Base-by-base conservation (phyloP, 2,113 vertebrate species). In the Fregetta grallaria region DNA sequence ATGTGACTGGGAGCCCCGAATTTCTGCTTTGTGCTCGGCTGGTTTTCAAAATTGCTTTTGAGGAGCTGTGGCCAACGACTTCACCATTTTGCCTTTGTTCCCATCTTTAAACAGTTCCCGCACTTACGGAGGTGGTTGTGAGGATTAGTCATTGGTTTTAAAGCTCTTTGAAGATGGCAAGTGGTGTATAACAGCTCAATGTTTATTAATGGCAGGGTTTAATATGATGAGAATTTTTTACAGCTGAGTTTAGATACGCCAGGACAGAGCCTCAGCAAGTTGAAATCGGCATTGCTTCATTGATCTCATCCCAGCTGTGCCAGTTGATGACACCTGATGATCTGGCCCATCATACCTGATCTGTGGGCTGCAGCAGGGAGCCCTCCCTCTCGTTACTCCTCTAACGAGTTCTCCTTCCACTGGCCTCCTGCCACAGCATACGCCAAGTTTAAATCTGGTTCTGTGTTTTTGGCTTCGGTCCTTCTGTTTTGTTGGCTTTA, bases 401-500 rank as follows among this genome's bases (percentile, higher is more conserved):
- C 67, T 38, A 89, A 29, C 85, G 61, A 63, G n/a, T 88, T 95
- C 63, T 80, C 47, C 84, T 89, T 79, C 86, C 36, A 1, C 76
- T 92, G 97, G 96, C 82, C 68, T 93, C 53, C 67, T 93, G 95
- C 94, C 96, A 85, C 40, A 66, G 78, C 80, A 29, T 47, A 42
- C 0, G 58, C 95, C 81, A 15, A 90, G 81, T 91, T 95, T 76
- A 79, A 93, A 96, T 94, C 91, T 93, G 90, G 15, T 85, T 94
- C 94, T 93, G 81, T 90, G 86, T 67, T 94, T 93, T 77, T 97
- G 95, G 96, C 92, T 94, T 88, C 1, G 1, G 84, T 80, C 76
- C 78, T 91, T 87, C 42, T 19, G 72, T 92, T 96, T 86, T 78
- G 65, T 88, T 90, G 87, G 90, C 77, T 95, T 96, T 84, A 96